A percentile compares a stretch with the other conserved stretches of the same genome.
phyloP scores from a whole-genome alignment of 2,888 invertebrate species.

The Drosophila robusta region DNA sequence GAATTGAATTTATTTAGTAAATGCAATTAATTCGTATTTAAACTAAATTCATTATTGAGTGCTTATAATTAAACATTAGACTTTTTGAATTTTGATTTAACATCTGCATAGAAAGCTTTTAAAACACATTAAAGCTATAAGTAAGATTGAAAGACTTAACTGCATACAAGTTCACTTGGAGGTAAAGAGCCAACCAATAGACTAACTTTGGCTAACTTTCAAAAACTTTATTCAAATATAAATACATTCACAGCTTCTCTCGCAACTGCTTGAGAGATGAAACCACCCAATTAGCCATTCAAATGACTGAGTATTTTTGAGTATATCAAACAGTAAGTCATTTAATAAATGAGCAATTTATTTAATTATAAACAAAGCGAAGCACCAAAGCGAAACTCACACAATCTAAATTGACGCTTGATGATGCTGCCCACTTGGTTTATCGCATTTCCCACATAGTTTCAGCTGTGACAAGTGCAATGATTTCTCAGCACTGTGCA shows the following conservation, averaged over 20 bases:
- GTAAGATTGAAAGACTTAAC: too few species aligned
- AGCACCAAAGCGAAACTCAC: constrained; percentile 52
- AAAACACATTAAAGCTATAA: constrained; percentile 1
- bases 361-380: constrained; percentile 76
- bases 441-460: constrained; percentile 50
- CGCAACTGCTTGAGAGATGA: background rate
- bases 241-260: background rate
- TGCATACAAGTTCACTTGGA: too few species aligned
- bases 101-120: background rate
- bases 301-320: constrained; percentile 5
- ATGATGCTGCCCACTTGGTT: constrained; percentile 46
- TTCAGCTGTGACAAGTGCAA: constrained; percentile 59
- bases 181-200: too few species aligned
- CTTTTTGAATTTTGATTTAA: too few species aligned
- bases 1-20: too few species aligned
- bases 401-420: constrained; percentile 60
- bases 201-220: too few species aligned
- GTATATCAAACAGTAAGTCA: constrained; percentile 49
- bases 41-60: too few species aligned
- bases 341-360: constrained; percentile 79
- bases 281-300: background rate
- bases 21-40: too few species aligned
- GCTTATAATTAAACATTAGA: too few species aligned
- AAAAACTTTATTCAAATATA: background rate
- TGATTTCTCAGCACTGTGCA: constrained; percentile 62